phyloP scores from a whole-genome alignment of 2,888 invertebrate genomes.

The Nebria salina region DNA sequence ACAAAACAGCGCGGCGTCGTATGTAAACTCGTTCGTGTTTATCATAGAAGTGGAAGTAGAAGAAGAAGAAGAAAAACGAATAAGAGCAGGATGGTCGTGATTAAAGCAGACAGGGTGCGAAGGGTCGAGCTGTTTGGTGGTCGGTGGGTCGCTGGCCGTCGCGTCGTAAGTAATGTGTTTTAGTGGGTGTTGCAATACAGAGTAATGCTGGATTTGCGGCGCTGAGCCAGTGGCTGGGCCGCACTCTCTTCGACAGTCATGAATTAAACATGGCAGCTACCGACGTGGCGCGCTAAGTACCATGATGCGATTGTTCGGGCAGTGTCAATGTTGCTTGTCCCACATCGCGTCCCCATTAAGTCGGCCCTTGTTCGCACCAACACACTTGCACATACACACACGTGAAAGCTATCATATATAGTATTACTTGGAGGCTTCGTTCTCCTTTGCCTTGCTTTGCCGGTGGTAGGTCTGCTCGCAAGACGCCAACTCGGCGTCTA shows the following conservation, averaged over 20 bases:
- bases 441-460: not conserved
- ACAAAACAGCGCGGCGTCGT: constrained; percentile 7
- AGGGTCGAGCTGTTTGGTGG: not conserved
- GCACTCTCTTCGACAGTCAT: constrained; percentile 24
- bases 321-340: constrained; percentile 7
- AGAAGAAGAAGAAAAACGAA: not conserved
- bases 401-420: constrained; percentile 26
- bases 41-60: constrained; percentile 1
- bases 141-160: not conserved
- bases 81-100: constrained; percentile 13
- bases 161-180: constrained; percentile 42
- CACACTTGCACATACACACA: not conserved
- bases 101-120: constrained; percentile 17
- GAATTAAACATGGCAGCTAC: constrained; percentile 44
- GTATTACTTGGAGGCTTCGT: constrained; percentile 13
- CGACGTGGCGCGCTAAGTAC: constrained; percentile 15
- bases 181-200: constrained; percentile 46
- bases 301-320: constrained; percentile 37
- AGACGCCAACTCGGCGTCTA: constrained; percentile 40
- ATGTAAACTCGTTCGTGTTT: constrained; percentile 16
- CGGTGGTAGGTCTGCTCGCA: constrained; percentile 7
- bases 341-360: constrained; percentile 20
- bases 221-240: constrained; percentile 35
- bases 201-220: constrained; percentile 46
- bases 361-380: constrained; percentile 4